A percentile compares a stretch with the other conserved stretches of the same genome.
These are phyloP conservation scores for Drosophila jambulina DNA, from an alignment of 1,140 invertebrate genomes.

Conservation along the genomic window DNA sequence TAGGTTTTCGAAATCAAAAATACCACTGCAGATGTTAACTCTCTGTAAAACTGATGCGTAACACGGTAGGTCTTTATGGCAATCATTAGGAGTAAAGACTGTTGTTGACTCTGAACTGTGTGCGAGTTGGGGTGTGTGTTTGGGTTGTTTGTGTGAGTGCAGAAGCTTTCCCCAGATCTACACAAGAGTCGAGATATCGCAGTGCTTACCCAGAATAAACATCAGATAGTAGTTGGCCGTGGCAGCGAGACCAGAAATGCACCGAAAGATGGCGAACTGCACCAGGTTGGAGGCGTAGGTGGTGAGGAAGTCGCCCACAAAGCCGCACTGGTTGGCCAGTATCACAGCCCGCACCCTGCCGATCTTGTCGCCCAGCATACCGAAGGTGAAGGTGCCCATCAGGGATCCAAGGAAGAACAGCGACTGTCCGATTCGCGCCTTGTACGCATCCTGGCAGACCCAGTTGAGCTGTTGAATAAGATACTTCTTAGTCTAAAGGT, in stretches of 20 bases:
- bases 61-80: slow-evolving; percentile 3
- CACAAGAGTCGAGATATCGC: slow-evolving; percentile 38
- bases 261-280: slow-evolving; percentile 86
- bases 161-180: slow-evolving; percentile 17
- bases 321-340: slow-evolving; percentile 86
- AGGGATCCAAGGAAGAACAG: slow-evolving; percentile 87
- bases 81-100: slow-evolving; percentile 9
- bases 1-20: neutral
- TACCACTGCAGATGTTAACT: neutral
- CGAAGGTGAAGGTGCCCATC: slow-evolving; percentile 86
- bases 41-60: slow-evolving; percentile 13
- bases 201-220: slow-evolving; percentile 87
- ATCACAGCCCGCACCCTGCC: slow-evolving; percentile 87
- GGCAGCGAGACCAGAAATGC: slow-evolving; percentile 87
- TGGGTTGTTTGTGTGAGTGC: neutral
- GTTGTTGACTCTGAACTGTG: slow-evolving; percentile 23
- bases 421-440: slow-evolving; percentile 86
- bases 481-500: neutral
- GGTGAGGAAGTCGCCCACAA: slow-evolving; percentile 86
- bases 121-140: neutral
- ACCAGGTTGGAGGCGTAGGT: slow-evolving; percentile 85
- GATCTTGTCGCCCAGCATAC: slow-evolving; percentile 86
- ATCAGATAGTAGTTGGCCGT: slow-evolving; percentile 88
- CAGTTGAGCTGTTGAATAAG: slow-evolving; percentile 85
- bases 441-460: slow-evolving; percentile 87